Base-by-base conservation (phyloP, 2,888 invertebrate species). In the Esperia sulphurella region DNA sequence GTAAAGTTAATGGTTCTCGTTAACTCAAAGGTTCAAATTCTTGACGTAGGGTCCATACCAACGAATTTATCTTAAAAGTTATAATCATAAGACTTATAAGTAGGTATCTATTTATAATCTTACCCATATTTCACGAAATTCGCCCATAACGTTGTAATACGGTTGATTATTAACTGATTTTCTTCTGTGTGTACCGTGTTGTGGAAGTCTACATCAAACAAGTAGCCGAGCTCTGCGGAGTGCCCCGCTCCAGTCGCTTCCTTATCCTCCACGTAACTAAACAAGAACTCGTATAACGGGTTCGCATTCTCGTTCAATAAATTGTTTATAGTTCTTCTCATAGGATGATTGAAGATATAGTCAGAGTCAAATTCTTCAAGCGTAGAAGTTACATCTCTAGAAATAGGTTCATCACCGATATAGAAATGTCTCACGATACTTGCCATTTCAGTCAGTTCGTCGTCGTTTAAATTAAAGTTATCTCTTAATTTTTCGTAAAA, bases 81-180 rank as follows among this genome's bases (percentile, higher is more conserved):
- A n/a, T n/a, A n/a, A n/a, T n/a, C n/a, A n/a, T n/a, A n/a, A n/a
- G n/a, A n/a, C n/a, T n/a, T n/a, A n/a, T n/a, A n/a, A n/a, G n/a
- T n/a, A n/a, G n/a, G n/a, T n/a, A n/a, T n/a, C 5, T 21, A 21
- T 21, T 21, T 21, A 21, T 8, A 12, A 35, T 62, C 73, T 71
- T 68, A 88, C 88, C 86, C 88, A 53, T 71, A 75, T 72, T 87
- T 88, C 3, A 88, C 71, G 46, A 88, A 88, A 57, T 88, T 87
- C 0, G 79, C 55, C 88, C 88, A 88, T 48, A 88, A 57, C 13
- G 71, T 72, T 12, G 78, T 73, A 13, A 87, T 68, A 10, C 79
- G 75, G 39, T 83, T 73, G 6, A 13, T 31, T 30, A 43, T 43
- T 10, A 43, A 43, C 31, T 43, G 42, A 13, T 43, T 31, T 12